Base-by-base conservation (phyloP, 2,797 vertebrate genomes). In the Sitta carolinensis region DNA sequence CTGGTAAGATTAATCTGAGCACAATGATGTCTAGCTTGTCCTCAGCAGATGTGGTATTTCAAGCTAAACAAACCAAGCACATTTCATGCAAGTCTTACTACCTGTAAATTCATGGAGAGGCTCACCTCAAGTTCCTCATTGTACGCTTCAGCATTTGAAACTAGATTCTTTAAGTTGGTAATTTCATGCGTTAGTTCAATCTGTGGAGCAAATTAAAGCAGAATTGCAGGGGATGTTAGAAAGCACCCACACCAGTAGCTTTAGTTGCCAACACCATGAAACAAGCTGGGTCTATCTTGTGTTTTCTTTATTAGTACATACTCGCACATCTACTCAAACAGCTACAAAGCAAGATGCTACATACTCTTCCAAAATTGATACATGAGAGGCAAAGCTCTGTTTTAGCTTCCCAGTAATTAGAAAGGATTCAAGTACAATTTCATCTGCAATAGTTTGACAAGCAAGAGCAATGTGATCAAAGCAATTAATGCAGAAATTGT, bases 61-160 rank as follows among this genome's bases (percentile, higher is more conserved):
- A 91, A 62, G 45, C 81, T 19, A 32, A 64, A 62, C 32, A 61
- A 59, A 36, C 13, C 16, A 77, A 75, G 32, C 38, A 89, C 6
- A 82, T 64, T 68, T 80, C 42, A 68, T 61, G 38, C 29, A 50
- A 62, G 12, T 79, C 51, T 92, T 91, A 77, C 29, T 67, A 68
- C 43, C 30, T 59, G 38, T 69, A 91, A 93, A 84, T 93, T 43
- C 50, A 93, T 15, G 9, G 50, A 89, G 54, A 73, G 26, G 79
- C 98, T 98, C 94, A 99, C 99, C 98, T 99, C 97, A 50, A 99
- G 98, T 77, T 98, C 98, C 73, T 97, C 97, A 83, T 97, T 96
- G 92, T 97, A 98, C 16, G 96, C 90, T 82, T 98, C 98, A 72
- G 98, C 98, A 84, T 98, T 97, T 67, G 98, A 97, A 63, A 98